Evolutionary conservation across 2,113 vertebrate genomes (phyloP), one percentile per base, ranked within the genome.

Genomic region (Varanus komodoensis): DNA sequence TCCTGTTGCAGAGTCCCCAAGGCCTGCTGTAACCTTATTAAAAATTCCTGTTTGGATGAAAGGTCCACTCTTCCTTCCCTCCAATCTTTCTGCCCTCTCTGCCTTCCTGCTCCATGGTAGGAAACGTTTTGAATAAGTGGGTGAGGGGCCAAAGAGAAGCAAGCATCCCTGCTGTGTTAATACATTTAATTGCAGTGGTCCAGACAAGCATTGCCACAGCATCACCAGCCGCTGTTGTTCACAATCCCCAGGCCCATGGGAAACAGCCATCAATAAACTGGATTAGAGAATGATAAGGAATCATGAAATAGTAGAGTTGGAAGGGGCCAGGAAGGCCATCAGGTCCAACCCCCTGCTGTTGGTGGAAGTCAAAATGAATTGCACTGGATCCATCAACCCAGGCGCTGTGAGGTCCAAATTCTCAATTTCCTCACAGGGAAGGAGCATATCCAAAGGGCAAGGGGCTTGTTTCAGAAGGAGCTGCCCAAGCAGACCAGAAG

Each of bases 141-240:
- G 91, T 34, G 34, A 29, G 82, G 86, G 11, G 81, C 48, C 69
- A 19, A 19, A 8, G n/a, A 8, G 6, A 44, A 74, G 25, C 69
- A 29, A 0, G 0, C 83, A 92, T 91, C 93, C 95, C 93, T 94
- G 94, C 91, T 54, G 1, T 3, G 82, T 52, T 78, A 67, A 78
- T 78, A 15, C 8, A 21, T 29, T 69, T 88, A 68, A 69, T 34
- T 8, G n/a, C 81, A 27, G 54, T 44, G 50, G 34, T 17, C 8
- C 27, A 9, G 12, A 32, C 32, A 25, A 83, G 69, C 38, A n/a
- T n/a, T 23, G 54, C 80, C 19, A 25, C 27, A 9, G n/a, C 34
- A 6, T 57, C 48, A 11, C 6, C 34, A 74, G 8, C 64, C 19
- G 12, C 29, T 12, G 6, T 19, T 4, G 27, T 14, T 34, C 4